These are phyloP conservation scores for Lucilia sericata DNA, from an alignment of 1,140 invertebrate species.

Conservation along the genomic window DNA sequence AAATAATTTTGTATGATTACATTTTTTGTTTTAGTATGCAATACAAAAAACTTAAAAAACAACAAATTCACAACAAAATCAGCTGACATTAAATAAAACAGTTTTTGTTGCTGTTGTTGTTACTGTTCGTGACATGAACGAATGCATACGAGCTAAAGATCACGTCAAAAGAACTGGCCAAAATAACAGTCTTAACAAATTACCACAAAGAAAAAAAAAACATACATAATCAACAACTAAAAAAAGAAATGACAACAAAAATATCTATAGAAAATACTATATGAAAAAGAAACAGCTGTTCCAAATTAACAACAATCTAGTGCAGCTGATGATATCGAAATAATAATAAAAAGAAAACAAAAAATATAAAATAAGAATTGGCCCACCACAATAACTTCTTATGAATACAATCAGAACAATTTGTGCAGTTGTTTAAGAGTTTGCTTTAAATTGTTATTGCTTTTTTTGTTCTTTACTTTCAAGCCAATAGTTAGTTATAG, in stretches of 20 bases:
- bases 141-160: conserved; percentile 9
- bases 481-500: neutral
- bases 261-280: neutral
- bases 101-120: neutral
- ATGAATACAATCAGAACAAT: neutral
- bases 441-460: neutral
- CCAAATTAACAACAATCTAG: neutral
- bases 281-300: conserved; percentile 1
- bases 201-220: neutral
- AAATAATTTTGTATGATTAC: neutral
- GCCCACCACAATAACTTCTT: neutral
- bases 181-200: neutral
- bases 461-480: neutral
- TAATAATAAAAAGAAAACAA: neutral
- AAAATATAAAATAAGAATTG: neutral
- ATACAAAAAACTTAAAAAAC: neutral
- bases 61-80: neutral
- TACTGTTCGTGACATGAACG: neutral
- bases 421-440: neutral
- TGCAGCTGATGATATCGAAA: neutral
- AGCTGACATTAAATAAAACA: neutral
- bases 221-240: neutral
- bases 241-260: neutral
- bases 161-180: neutral
- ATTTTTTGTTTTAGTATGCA: neutral